Evolutionary conservation across 2,113 vertebrate genomes (phyloP), one percentile per base, ranked within the genome.

Genomic region (Malurus melanocephalus): DNA sequence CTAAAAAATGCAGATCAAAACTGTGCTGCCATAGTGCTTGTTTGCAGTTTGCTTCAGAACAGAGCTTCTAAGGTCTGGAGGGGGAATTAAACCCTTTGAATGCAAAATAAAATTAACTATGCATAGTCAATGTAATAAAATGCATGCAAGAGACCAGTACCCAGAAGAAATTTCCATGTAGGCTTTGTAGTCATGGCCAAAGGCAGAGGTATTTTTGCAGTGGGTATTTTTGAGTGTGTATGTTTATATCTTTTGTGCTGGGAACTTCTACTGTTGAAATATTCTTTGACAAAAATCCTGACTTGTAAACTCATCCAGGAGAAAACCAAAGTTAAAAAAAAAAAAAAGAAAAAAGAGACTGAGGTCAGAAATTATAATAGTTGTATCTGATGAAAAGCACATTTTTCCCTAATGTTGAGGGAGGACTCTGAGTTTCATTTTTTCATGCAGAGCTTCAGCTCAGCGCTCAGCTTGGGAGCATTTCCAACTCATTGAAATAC

Each of bases 71-170:
- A 89, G 80, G 21, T 80, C 57, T 88, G 60, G 32, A 82, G 65
- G 28, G 45, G 49, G 69, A 92, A 83, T 91, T 80, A 85, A 85
- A 68, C 56, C 60, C 81, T 85, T 87, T 92, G 79, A 94, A 84
- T 93, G 49, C 61, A 84, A 91, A 95, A 86, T 78, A 83, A 80
- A 94, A 85, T 88, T 86, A 92, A 71, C 68, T 84, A 23, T 83
- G 87, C 49, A 80, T 94, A 91, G 83, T 85, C 83, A 51, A 11
- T 68, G 68, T 83, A 88, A 61, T 74, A 80, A 91, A 84, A 80
- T 68, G 42, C 33, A 10, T 84, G 46, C 82, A 73, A 80, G 80
- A 88, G 69, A 83, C 73, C 38, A 64, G 51, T 89, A 75, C 49
- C 64, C 60, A 83, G 57, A 87, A 93, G 61, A 85, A 92, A 75